Evolutionary conservation across 2,113 vertebrate species (phyloP).

Genomic region (Pheucticus melanocephalus): DNA sequence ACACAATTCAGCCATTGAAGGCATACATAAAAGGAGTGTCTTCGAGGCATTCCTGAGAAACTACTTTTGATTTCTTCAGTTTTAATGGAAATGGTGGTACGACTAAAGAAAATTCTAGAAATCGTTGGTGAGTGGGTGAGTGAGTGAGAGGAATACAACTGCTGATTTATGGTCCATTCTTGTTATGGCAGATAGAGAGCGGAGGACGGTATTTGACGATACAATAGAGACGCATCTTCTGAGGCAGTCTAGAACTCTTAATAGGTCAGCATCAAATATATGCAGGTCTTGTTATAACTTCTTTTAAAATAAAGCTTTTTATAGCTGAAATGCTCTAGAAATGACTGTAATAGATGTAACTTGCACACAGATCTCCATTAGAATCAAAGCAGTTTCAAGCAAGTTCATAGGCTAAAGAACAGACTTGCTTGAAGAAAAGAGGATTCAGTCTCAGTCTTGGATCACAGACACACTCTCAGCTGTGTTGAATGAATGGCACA

Average conservation of each 20-base stretch:
- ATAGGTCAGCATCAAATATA: neutral
- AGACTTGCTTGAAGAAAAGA: neutral
- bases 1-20: neutral
- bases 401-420: neutral
- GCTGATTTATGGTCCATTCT: neutral
- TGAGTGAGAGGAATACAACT: neutral
- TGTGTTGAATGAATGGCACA: neutral
- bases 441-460: neutral
- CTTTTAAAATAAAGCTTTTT: neutral
- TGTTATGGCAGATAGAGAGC: neutral
- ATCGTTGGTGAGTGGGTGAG: too few species aligned
- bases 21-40: neutral
- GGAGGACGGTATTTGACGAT: neutral
- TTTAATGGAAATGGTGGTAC: neutral
- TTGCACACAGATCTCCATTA: neutral
- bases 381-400: neutral
- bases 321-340: neutral
- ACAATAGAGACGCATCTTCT: fast-evolving
- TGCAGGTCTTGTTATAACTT: neutral
- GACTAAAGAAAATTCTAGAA: neutral
- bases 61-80: neutral
- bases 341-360: neutral
- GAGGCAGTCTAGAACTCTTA: neutral
- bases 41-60: neutral
- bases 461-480: neutral